Base-by-base conservation (phyloP, 2,113 vertebrate genomes). In the Paedocypris sp. region DNA sequence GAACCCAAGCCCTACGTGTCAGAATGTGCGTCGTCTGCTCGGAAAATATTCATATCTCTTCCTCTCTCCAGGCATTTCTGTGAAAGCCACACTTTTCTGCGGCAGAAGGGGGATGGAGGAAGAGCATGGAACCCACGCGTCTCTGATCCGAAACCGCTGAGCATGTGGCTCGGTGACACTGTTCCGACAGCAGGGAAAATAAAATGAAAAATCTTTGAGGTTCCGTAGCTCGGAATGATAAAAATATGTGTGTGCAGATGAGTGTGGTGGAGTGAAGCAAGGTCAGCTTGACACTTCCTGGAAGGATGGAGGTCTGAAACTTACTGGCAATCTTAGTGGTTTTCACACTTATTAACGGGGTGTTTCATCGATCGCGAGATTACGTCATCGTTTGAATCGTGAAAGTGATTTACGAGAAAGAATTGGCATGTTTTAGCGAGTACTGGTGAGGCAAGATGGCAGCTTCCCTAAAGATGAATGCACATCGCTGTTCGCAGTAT, bases 381-480 rank as follows among this genome's bases (percentile, higher is more conserved):
- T 32, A 25, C 42, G n/a, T n/a, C n/a, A n/a, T n/a, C n/a, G n/a
- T n/a, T n/a, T n/a, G n/a, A n/a, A n/a, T n/a, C n/a, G n/a, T n/a
- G n/a, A n/a, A n/a, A n/a, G n/a, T n/a, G n/a, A n/a, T n/a, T n/a
- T n/a, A n/a, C n/a, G n/a, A n/a, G n/a, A n/a, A n/a, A n/a, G n/a
- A n/a, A n/a, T n/a, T n/a, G n/a, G n/a, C n/a, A n/a, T n/a, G n/a
- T n/a, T n/a, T n/a, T n/a, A n/a, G n/a, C n/a, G n/a, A n/a, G n/a
- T n/a, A 4, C 60, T 73, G 58, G 60, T 64, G 63, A 62, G n/a
- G n/a, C 41, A 45, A 22, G 47, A 57, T 36, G 32, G 46, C 41
- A 46, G 35, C 45, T 28, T 45, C 13, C 31, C 33, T 4, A 19
- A 45, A 65, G 57, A 70, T 57, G 15, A 68, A 15, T 19, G 41